phyloP scores from a whole-genome alignment of 2,113 vertebrate species.

The Aptenodytes forsteri region DNA sequence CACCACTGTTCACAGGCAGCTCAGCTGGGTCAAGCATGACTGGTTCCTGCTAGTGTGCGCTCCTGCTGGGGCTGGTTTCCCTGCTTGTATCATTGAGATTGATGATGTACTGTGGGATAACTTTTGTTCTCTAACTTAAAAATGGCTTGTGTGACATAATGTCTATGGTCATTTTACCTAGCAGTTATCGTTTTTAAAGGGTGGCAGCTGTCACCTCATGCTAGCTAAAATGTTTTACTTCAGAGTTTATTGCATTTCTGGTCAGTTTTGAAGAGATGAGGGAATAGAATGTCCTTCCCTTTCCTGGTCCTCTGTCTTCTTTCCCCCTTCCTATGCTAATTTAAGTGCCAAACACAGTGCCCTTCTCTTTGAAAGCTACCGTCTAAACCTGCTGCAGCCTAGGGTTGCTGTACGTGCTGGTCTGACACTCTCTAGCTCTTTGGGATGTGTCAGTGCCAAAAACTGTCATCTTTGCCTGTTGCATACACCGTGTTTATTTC shows the following conservation, averaged over 20 bases:
- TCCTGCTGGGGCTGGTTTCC: neutral
- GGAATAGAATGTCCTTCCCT: neutral
- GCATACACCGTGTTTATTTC: neutral
- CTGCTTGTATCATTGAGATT: neutral
- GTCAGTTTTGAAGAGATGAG: neutral
- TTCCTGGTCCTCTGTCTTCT: neutral
- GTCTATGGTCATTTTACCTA: neutral
- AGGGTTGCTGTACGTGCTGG: neutral
- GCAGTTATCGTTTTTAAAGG: neutral
- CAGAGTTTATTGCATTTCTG: neutral
- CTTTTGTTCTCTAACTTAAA: neutral
- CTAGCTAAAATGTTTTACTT: neutral
- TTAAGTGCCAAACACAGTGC: neutral
- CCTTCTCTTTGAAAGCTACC: neutral
- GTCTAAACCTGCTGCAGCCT: neutral
- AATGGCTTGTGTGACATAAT: neutral
- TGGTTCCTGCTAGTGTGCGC: neutral
- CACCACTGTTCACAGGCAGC: neutral
- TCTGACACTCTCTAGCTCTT: neutral
- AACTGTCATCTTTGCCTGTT: neutral
- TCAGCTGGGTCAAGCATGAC: neutral
- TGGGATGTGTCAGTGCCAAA: neutral
- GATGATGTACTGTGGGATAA: neutral
- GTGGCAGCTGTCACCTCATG: neutral
- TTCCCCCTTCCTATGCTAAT: neutral